Evolutionary conservation across 2,113 vertebrate genomes (phyloP), one percentile per base, ranked within the genome.

Genomic region (Spheniscus mendiculus): DNA sequence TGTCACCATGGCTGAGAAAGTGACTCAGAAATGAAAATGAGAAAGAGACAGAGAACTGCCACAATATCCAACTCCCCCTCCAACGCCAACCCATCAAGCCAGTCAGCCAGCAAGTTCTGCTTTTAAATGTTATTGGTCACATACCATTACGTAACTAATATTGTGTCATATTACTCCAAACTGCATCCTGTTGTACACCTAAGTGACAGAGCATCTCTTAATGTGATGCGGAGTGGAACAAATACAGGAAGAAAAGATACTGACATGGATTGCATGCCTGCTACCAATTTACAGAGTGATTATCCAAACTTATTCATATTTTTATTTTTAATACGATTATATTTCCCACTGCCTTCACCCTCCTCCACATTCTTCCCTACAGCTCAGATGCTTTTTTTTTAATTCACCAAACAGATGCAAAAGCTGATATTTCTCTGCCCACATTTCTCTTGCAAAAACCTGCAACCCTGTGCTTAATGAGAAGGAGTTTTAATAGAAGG

Each of bases 401-500:
- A 78, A 74, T 88, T 93, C 63, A 87, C 69, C 80, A 93, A 94
- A 96, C 87, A 89, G 83, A 96, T 97, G 87, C 44, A 92, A 96
- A 97, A 89, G 77, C 77, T 90, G 94, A 62, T 96, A 85, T 91
- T 97, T 88, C 50, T 77, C 93, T 98, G 93, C 93, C 94, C 87
- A 94, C 74, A 25, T 52, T 97, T 96, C 94, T 96, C 91, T 93
- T 95, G 82, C 89, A 96, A 86, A 95, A 95, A 84, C 77, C 79
- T 96, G 83, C 87, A 96, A 97, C 93, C 50, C 89, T 93, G 66
- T 79, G 66, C 86, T 97, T 97, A 96, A 97, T 97, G 96, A 97
- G 92, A 84, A 93, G 90, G 96, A 97, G 85, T 97, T 96, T 94
- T 96, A 97, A 96, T 81, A 93, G 97, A 95, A 90, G 73, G 93